Base-by-base conservation (phyloP, 2,113 vertebrate species). In the Nanorana parkeri region DNA sequence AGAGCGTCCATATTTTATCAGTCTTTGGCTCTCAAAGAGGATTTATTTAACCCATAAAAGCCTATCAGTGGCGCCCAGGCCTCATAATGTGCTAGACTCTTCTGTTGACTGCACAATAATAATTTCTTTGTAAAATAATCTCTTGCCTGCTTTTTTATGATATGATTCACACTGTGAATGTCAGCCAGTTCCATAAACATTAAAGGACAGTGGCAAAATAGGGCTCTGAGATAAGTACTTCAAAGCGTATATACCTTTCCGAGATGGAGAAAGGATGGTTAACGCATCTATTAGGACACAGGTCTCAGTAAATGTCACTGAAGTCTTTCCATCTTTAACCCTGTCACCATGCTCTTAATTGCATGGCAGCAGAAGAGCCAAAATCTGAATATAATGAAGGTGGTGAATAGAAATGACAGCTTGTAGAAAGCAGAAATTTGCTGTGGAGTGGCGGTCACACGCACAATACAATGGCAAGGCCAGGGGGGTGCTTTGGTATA, bases 61-160 rank as follows among this genome's bases (percentile, higher is more conserved):
- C 65, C 77, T 84, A 86, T 87, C 86, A 86, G 63, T 0, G 0
- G 84, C 84, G 81, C 24, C 77, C 71, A 73, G 51, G 64, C 68
- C 81, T 81, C 86, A 85, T 52, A 81, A 68, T 91, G 10, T 5
- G 81, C 87, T 85, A 89, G 88, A 56, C 66, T 84, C 81, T 78
- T 89, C 78, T 87, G 75, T 86, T 89, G 75, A 83, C 84, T 85
- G 81, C 64, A 86, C 84, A 84, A 68, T 88, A 87, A 89, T 89
- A 68, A 41, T 86, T 71, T 84, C 56, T 88, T 84, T 55, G 84
- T 80, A 85, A 87, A 93, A 88, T 89, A 90, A 90, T 91, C 87
- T 91, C 87, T 86, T 81, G 84, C 85, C 81, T 91, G 85, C 47
- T 84, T 69, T 84, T 84, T 86, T 3, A 0, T 68, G 85, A 91